These are phyloP conservation scores for Congeria kusceri DNA, from an alignment of 2,888 invertebrate species.

Conservation along the genomic window DNA sequence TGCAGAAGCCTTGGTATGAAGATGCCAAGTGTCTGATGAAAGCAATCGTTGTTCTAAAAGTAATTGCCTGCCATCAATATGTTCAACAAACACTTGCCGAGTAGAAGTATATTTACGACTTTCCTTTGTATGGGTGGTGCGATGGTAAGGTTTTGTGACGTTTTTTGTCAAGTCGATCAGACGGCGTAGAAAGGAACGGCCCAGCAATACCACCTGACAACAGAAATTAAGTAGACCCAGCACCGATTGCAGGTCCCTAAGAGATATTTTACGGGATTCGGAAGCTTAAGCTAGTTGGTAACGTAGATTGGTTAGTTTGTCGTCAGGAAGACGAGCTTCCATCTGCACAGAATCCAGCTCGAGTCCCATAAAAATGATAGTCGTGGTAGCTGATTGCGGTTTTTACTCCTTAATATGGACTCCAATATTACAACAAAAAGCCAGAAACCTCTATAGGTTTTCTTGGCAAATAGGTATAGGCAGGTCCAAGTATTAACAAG, in stretches of 20 bases:
- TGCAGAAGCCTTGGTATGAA: constrained; percentile 29
- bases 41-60: constrained; percentile 20
- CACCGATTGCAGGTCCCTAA: constrained; percentile 30
- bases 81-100: constrained; percentile 31
- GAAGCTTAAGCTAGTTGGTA: not conserved
- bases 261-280: constrained; percentile 8
- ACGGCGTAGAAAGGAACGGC: constrained; percentile 29
- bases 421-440: constrained; percentile 9
- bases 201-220: constrained; percentile 36
- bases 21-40: not conserved
- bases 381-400: constrained; percentile 6
- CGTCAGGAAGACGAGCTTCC: constrained; percentile 34
- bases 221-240: constrained; percentile 37
- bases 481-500: constrained; percentile 22
- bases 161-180: constrained; percentile 25
- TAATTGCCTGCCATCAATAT: constrained; percentile 37
- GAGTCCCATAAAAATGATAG: constrained; percentile 33
- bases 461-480: not conserved
- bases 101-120: constrained; percentile 11
- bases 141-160: constrained; percentile 20
- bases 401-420: constrained; percentile 42
- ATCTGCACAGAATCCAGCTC: constrained; percentile 26
- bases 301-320: constrained; percentile 20
- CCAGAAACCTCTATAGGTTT: constrained; percentile 4
- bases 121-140: constrained; percentile 25